Conservation (phyloP, 2,888 invertebrate species). For the Xanthorhoe spadicearia region DNA sequence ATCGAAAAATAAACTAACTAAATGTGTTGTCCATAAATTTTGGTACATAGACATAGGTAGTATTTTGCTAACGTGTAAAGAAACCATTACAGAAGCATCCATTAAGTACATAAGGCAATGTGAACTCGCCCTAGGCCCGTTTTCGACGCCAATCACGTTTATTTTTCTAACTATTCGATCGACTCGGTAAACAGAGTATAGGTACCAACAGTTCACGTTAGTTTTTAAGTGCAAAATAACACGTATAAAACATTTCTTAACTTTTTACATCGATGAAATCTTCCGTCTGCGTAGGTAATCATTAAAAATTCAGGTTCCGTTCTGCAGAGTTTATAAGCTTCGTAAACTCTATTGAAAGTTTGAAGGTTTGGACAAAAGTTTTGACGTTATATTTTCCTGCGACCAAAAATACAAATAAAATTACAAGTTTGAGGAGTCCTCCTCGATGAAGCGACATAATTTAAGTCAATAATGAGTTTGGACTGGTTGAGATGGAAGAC, state of each 20-base stretch:
- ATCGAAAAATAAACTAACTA: too few species aligned
- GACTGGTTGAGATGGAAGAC: constrained; percentile 6
- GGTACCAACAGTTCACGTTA: too few species aligned
- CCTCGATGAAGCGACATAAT: constrained; percentile 39
- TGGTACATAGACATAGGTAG: too few species aligned
- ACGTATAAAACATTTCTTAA: neutral
- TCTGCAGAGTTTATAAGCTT: constrained; percentile 52
- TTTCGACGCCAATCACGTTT: too few species aligned
- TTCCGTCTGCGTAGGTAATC: constrained; percentile 49
- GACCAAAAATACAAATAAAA: constrained; percentile 45
- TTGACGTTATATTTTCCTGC: constrained; percentile 53
- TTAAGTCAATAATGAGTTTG: constrained; percentile 22
- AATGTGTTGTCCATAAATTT: too few species aligned
- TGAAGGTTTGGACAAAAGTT: constrained; percentile 51
- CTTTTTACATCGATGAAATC: constrained; percentile 38
- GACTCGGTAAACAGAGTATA: too few species aligned
- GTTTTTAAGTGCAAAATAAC: too few species aligned
- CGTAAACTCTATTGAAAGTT: constrained; percentile 55
- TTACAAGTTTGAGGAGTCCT: constrained; percentile 33
- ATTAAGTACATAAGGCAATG: too few species aligned
- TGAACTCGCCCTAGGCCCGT: too few species aligned
- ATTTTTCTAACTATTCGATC: too few species aligned
- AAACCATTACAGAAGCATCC: too few species aligned
- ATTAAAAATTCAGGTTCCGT: constrained; percentile 60
- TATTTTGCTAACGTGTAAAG: too few species aligned